Conservation (phyloP, 2,113 vertebrate genomes). For the Jacana jacana region DNA sequence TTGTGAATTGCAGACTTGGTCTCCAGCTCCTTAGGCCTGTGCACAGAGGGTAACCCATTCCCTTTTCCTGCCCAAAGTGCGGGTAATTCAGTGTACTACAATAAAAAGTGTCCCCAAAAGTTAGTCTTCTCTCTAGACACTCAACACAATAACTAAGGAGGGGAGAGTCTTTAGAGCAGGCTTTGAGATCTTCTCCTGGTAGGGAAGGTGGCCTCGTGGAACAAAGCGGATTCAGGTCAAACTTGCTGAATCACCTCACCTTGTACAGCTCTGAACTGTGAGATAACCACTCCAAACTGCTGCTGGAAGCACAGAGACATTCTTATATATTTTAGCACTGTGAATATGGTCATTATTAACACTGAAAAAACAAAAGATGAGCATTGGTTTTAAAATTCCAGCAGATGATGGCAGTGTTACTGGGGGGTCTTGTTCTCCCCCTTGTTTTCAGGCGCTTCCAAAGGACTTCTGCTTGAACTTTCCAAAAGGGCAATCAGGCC, state of each 20-base stretch:
- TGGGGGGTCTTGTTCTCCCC: background rate
- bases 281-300: background rate
- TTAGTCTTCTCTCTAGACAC: background rate
- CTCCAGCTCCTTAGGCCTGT: background rate
- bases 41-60: background rate
- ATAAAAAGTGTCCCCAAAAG: background rate
- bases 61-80: background rate
- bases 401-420: accelerated
- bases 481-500: background rate
- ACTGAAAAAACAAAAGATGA: background rate
- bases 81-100: background rate
- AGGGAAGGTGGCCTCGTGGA: background rate
- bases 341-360: background rate
- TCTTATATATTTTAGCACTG: background rate
- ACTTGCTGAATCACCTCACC: constrained; percentile 5
- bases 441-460: background rate
- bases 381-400: background rate
- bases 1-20: background rate
- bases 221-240: background rate
- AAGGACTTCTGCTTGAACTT: background rate
- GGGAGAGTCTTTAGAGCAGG: background rate
- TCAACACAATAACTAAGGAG: background rate
- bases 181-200: background rate
- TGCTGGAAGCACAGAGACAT: background rate
- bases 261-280: background rate